Percentiles rank a stretch among this genome's conserved stretches.
Evolutionary conservation across 2,113 vertebrate genomes (phyloP).

Genomic region (Cololabis saira): DNA sequence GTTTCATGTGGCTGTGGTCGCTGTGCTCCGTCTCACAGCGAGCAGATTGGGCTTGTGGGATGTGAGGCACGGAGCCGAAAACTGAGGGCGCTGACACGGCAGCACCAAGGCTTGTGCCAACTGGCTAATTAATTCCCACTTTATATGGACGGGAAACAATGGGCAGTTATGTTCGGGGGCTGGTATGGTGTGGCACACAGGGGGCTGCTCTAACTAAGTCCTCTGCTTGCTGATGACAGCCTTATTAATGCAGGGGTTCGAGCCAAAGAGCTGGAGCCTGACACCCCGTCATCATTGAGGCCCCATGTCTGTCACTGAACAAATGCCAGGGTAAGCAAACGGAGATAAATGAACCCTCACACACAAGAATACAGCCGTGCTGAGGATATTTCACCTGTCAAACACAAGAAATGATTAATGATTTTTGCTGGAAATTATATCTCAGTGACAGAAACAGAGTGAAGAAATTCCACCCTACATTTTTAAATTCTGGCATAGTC

Average conservation of each 20-base stretch:
- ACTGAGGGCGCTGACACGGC: constrained; percentile 49
- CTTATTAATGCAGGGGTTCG: constrained; percentile 76
- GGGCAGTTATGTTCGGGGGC: constrained; percentile 61
- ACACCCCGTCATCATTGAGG: constrained; percentile 61
- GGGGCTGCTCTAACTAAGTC: constrained; percentile 71
- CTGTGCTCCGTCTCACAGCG: constrained; percentile 49
- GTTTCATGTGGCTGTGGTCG: constrained; percentile 25
- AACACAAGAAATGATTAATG: constrained; percentile 62
- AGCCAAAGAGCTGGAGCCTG: constrained; percentile 65
- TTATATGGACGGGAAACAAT: constrained; percentile 75
- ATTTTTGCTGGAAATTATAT: constrained; percentile 31
- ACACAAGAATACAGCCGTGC: constrained; percentile 38
- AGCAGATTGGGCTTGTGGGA: constrained; percentile 48
- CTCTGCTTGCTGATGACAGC: constrained; percentile 69
- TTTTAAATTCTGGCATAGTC: constrained; percentile 36
- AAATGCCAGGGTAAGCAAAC: constrained; percentile 70
- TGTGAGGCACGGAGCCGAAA: constrained; percentile 43
- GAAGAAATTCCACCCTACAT: constrained; percentile 14
- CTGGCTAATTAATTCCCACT: constrained; percentile 75
- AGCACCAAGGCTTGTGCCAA: constrained; percentile 62
- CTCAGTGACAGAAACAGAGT: constrained; percentile 17
- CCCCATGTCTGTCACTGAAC: constrained; percentile 65
- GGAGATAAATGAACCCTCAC: constrained; percentile 50
- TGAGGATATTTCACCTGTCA: constrained; percentile 64
- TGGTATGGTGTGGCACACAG: constrained; percentile 59